A percentile compares a stretch with the other conserved stretches of the same genome.
Conservation (phyloP, 2,113 vertebrate species). For the Dicrurus megarhynchus region DNA sequence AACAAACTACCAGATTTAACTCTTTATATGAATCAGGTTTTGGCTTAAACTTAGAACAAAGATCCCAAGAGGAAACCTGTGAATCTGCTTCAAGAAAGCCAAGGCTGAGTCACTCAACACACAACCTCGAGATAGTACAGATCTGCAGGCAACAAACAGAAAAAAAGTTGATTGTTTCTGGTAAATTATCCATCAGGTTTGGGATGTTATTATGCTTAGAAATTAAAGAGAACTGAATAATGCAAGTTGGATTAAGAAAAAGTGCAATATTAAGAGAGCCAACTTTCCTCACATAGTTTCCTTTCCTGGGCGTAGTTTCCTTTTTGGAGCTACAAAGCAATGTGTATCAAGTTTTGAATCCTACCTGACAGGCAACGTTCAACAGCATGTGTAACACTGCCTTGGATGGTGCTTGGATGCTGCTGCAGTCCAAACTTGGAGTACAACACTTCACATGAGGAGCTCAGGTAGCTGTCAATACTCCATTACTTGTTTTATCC, state of each 20-base stretch:
- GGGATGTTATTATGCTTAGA: background rate
- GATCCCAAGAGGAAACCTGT: rapidly evolving
- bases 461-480: background rate
- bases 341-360: background rate
- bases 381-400: background rate
- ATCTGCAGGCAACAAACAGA: background rate
- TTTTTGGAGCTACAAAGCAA: background rate
- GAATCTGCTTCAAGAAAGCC: background rate
- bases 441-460: background rate
- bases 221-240: background rate
- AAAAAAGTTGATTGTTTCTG: background rate
- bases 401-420: background rate
- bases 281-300: background rate
- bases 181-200: background rate
- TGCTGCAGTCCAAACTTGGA: background rate
- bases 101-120: background rate
- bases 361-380: background rate
- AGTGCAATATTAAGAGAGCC: background rate
- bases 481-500: background rate
- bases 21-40: background rate
- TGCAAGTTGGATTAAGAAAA: background rate
- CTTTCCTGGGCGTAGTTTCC: background rate
- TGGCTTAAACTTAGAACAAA: background rate
- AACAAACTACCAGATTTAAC: background rate
- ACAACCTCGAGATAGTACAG: background rate